Base-by-base conservation (phyloP, 2,797 vertebrate genomes). In the Tauraco hartlaubi region DNA sequence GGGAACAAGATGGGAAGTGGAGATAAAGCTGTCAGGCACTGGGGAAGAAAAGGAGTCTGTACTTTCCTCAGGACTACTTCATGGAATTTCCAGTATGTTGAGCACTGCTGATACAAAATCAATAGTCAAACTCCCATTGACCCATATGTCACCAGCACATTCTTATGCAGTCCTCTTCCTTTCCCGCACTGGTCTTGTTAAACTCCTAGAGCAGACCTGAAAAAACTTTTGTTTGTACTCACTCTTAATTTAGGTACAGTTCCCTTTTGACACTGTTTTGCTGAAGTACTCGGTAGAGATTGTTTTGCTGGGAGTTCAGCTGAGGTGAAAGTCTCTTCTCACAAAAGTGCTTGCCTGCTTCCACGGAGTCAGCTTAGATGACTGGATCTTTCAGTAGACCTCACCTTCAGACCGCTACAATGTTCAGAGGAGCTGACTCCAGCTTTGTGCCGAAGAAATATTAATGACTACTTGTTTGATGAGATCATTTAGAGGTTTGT, bases 241-340 rank as follows among this genome's bases (percentile, higher is more conserved):
- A 22, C 26, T 54, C 75, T 81, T 58, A 52, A 68, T 80, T 58
- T 72, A 76, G 16, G 28, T 29, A 20, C 19, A 16, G 41, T 85
- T 92, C 51, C 43, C 35, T 77, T 84, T 37, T 73, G 72, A 77
- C 28, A 9, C 37, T 63, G 67, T 79, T 92, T 77, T 93, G 77
- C 92, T 88, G 71, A 73, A 92, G 43, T 73, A 20, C 59, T 94
- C 54, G 7, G n/a, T 22, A 33, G 90, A 86, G 80, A 43, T 66
- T 85, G 49, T 83, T 93, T 90, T 93, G 67, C 61, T 92, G 77
- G 39, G 81, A 59, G 69, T 90, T 95, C 93, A 93, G 59, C 83
- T 92, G 92, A 90, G 92, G 64, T 94, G 69, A 92, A 90, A 68
- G 73, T 75, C 58, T 68, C 49, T 84, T 55, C 90, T 95, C 67